Evolutionary conservation across 1,140 invertebrate genomes (phyloP), one percentile per base, ranked within the genome.

Genomic region (Antheraea mylitta): DNA sequence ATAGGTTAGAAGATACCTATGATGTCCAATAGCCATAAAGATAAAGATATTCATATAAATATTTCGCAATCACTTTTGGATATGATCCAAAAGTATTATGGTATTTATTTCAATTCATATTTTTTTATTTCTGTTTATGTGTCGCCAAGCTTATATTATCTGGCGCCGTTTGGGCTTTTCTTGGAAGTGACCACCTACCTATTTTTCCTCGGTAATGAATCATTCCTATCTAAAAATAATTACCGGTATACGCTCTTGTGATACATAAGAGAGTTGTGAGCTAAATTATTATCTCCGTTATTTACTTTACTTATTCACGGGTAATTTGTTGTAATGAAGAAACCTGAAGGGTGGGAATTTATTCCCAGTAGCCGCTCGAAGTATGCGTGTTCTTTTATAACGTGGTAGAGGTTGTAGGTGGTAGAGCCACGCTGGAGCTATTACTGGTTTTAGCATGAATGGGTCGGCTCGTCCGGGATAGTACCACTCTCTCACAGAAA

Each of bases 21-120:
- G 4, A 30, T 30, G 22, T 30, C 22, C n/a, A n/a, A n/a, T n/a
- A n/a, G n/a, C n/a, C 22, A 30, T 30, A 30, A 30, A 30, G 22
- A 30, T 30, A 30, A 30, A 30, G 22, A 30, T 30, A 1, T 30
- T 30, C 4, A 4, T 13, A 53, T 53, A 53, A 53, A 13, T n/a
- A 16, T 53, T n/a, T 16, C 16, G 36, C 64, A 67, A 66, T 58
- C 22, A 60, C 42, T 65, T 69, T 69, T 73, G 71, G 71, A 68
- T 11, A 36, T 19, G 10, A 9, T 69, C 71, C 71, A 73, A 67
- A 13, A 36, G 64, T 59, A 58, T 66, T 37, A 58, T 58, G 53
- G 58, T 37, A 66, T 58, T 66, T 66, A 58, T 53, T 53, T 53
- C 45, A 53, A 53, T 53, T 58, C 58, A 53, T 36, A 37, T n/a